Evolutionary conservation across 1,140 invertebrate genomes (phyloP).

Genomic region (Neotoxoptera formosana): DNA sequence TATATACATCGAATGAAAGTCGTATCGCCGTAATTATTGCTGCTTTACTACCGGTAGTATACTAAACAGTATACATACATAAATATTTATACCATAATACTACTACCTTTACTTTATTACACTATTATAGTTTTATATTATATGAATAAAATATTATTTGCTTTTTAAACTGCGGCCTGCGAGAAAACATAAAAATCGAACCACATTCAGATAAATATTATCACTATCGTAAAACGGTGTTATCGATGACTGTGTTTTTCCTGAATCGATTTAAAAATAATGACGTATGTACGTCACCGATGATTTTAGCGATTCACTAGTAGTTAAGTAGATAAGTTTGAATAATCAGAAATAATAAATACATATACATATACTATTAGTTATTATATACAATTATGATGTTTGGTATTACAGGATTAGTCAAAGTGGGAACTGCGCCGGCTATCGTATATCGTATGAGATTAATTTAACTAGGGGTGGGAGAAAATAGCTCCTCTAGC

Average conservation of each 20-base stretch:
- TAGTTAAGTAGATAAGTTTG: not conserved
- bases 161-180: not conserved
- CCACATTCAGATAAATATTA: not conserved
- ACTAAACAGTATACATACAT: too few species aligned
- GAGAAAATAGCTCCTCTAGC: too few species aligned
- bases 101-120: not conserved
- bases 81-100: not conserved
- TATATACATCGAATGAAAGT: conserved; percentile 10
- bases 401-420: not conserved
- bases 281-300: not conserved
- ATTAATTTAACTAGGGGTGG: not conserved
- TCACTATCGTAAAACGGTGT: not conserved
- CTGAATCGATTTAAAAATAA: not conserved
- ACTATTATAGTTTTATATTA: not conserved
- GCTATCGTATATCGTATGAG: not conserved
- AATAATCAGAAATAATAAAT: not conserved
- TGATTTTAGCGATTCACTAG: not conserved
- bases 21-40: not conserved
- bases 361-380: not conserved
- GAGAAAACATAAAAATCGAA: not conserved
- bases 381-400: not conserved
- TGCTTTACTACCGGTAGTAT: not conserved
- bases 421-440: too few species aligned
- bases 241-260: not conserved
- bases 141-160: not conserved